phyloP scores from a whole-genome alignment of 1,140 invertebrate genomes.

The Drosophila bocki region DNA sequence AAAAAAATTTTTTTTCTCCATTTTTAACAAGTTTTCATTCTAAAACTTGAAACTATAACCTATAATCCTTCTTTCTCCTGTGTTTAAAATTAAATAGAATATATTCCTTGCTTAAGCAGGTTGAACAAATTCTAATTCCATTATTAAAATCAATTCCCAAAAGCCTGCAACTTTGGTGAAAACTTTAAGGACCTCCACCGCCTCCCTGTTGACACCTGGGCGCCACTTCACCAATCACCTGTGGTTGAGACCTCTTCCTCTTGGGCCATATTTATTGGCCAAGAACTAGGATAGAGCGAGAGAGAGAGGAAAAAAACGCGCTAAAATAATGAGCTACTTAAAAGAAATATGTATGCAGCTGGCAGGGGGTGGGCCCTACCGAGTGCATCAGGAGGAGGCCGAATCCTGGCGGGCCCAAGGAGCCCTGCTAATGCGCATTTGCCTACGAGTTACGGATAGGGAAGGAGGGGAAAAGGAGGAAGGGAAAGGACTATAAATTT shows the following conservation, averaged over 20 bases:
- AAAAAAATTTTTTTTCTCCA: no score
- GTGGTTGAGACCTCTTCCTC: conserved; percentile 25
- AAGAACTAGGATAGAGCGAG: neutral
- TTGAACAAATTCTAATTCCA: conserved; percentile 20
- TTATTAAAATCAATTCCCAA: conserved; percentile 21
- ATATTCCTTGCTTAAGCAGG: no score
- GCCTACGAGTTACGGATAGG: conserved; percentile 28
- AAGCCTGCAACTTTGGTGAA: conserved; percentile 1
- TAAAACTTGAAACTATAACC: neutral
- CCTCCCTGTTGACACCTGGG: conserved; percentile 14
- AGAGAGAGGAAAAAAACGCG: conserved; percentile 2
- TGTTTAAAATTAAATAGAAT: neutral
- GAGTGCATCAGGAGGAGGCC: conserved; percentile 52
- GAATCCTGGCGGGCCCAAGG: conserved; percentile 21
- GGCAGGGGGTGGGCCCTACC: neutral
- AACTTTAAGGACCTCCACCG: neutral
- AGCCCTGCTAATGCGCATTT: conserved; percentile 68
- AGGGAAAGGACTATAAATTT: conserved; percentile 70
- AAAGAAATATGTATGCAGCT: conserved; percentile 64
- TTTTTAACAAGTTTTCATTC: no score
- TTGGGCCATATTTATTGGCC: conserved; percentile 45
- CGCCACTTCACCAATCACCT: conserved; percentile 31
- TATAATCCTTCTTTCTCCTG: neutral
- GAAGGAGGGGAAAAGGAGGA: neutral
- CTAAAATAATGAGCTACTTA: conserved; percentile 77